Percentiles rank a stretch among this genome's conserved stretches.
Evolutionary conservation across 1,140 invertebrate genomes (phyloP).

Genomic region (Diorhabda elongata): DNA sequence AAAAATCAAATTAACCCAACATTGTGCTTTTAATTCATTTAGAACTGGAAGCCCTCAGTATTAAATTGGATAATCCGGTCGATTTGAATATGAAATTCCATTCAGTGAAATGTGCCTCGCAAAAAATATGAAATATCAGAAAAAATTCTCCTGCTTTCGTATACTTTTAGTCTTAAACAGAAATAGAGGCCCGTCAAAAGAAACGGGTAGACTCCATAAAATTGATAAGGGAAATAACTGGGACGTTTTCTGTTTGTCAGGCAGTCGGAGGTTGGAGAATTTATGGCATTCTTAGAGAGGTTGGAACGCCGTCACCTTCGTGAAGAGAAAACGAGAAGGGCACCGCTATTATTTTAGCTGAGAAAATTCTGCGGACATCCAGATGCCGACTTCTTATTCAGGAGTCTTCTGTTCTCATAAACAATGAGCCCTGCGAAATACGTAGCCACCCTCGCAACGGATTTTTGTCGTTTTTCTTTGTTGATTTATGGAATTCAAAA

Average conservation of each 20-base stretch:
- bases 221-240: slow-evolving; percentile 36
- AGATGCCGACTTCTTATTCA: slow-evolving; percentile 27
- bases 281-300: slow-evolving; percentile 35
- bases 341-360: slow-evolving; percentile 35
- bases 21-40: not conserved
- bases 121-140: not conserved
- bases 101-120: not conserved
- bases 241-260: slow-evolving; percentile 28
- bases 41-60: not conserved
- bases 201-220: slow-evolving; percentile 22
- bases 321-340: slow-evolving; percentile 32
- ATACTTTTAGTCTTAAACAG: not conserved
- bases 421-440: slow-evolving; percentile 8
- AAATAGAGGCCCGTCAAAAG: not conserved
- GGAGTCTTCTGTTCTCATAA: not conserved
- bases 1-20: not conserved
- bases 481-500: slow-evolving; percentile 10
- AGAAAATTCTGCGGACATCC: slow-evolving; percentile 36
- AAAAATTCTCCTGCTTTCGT: not conserved
- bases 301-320: slow-evolving; percentile 33
- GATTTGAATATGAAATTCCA: not conserved
- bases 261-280: slow-evolving; percentile 27
- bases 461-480: slow-evolving; percentile 7
- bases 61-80: not conserved
- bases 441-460: not conserved